Evolutionary conservation across 2,113 vertebrate genomes (phyloP).

Genomic region (Hydrochoerus hydrochaeris): DNA sequence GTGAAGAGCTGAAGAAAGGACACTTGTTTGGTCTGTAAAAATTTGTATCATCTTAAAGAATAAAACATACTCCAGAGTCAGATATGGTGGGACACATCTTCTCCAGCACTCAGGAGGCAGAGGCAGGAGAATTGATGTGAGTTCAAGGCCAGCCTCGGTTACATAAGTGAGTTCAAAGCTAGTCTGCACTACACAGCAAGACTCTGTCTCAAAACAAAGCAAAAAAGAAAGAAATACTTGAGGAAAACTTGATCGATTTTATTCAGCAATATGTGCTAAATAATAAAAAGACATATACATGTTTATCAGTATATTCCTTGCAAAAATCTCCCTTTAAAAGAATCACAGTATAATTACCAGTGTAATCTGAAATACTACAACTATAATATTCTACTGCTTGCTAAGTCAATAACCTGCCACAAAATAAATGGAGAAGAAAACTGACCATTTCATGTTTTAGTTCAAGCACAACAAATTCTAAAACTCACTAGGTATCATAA

Average conservation of each 20-base stretch:
- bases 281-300: not conserved
- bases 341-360: not conserved
- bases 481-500: not conserved
- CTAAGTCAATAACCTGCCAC: not conserved
- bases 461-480: not conserved
- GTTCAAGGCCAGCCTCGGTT: not conserved
- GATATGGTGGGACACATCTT: not conserved
- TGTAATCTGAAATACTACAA: not conserved
- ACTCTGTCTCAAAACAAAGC: not conserved
- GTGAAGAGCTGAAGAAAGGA: not conserved
- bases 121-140: not conserved
- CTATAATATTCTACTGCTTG: not conserved
- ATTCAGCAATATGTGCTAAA: not conserved
- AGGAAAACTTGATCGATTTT: not conserved
- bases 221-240: not conserved
- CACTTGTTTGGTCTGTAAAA: not conserved
- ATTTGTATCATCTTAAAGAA: not conserved
- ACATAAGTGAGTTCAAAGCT: not conserved
- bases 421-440: conserved; percentile 34
- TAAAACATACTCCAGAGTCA: not conserved
- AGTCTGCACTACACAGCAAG: not conserved
- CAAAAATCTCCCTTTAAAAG: not conserved
- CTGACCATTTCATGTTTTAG: not conserved
- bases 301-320: not conserved
- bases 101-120: not conserved